Percentiles rank a stretch among this genome's conserved stretches.
Conservation (phyloP, 2,113 vertebrate genomes). For the Glaucomys volans region DNA sequence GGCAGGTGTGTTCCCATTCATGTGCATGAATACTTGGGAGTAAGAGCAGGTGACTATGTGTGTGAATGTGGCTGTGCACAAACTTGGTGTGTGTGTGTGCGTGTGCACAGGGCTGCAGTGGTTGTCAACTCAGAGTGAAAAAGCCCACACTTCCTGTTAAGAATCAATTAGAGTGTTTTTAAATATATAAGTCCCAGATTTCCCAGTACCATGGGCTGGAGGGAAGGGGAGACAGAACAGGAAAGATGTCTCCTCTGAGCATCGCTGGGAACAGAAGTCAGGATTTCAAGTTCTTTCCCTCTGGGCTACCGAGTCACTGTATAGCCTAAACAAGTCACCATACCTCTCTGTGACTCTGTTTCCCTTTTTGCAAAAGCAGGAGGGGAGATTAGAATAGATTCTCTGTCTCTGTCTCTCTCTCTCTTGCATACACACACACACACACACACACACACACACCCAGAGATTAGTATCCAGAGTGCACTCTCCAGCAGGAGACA, state of each 20-base stretch:
- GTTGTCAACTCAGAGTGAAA: constrained; percentile 50
- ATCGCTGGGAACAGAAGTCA: neutral
- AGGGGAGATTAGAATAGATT: neutral
- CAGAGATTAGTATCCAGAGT: neutral
- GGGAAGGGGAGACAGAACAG: neutral
- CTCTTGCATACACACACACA: too few relatives aligned
- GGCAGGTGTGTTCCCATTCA: neutral
- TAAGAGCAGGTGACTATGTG: neutral
- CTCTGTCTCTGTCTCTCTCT: too few relatives aligned
- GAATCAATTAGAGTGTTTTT: constrained; percentile 47
- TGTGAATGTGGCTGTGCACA: neutral
- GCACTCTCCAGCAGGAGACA: neutral
- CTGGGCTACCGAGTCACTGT: neutral
- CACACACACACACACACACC: neutral
- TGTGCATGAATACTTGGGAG: neutral
- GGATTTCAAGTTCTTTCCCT: neutral
- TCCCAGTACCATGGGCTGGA: neutral
- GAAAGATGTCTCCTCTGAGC: neutral
- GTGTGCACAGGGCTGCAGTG: constrained; percentile 6
- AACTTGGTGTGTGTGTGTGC: neutral
- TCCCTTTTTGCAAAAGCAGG: neutral
- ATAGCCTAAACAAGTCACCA: neutral
- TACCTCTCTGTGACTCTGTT: neutral
- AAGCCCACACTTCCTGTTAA: constrained; percentile 68
- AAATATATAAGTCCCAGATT: neutral